Conservation (phyloP, 2,113 vertebrate genomes). For the Catharus minimus region DNA sequence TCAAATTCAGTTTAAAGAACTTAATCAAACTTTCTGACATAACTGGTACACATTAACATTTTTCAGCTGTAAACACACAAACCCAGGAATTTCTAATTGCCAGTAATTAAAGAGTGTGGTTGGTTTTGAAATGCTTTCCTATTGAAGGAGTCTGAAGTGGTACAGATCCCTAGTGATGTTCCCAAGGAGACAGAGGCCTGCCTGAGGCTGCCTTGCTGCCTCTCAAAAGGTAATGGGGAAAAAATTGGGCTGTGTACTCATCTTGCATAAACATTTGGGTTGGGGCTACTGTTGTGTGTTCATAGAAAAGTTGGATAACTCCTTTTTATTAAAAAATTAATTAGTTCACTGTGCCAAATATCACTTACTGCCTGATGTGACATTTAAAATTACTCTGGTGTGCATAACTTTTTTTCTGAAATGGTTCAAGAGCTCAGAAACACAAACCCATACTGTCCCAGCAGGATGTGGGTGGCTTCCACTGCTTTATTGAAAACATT, state of each 20-base stretch:
- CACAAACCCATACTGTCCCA: not conserved
- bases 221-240: not conserved
- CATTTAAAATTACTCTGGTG: not conserved
- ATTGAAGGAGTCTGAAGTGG: conserved; percentile 46
- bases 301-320: not conserved
- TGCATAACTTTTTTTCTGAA: not conserved
- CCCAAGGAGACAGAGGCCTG: conserved; percentile 21
- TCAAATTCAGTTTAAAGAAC: conserved; percentile 41
- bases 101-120: conserved; percentile 45
- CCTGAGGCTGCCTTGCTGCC: conserved; percentile 29
- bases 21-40: conserved; percentile 64
- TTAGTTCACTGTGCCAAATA: not conserved
- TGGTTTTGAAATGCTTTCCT: conserved; percentile 55
- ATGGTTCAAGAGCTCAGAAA: not conserved
- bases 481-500: conserved; percentile 32
- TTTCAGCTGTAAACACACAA: conserved; percentile 59
- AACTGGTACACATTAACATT: conserved; percentile 70
- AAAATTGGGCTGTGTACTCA: not conserved
- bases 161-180: conserved; percentile 33
- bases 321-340: not conserved
- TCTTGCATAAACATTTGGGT: conserved; percentile 21
- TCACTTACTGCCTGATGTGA: not conserved
- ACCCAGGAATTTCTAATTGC: conserved; percentile 59
- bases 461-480: conserved; percentile 6
- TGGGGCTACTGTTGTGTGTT: not conserved